Percentiles rank a stretch among this genome's conserved stretches.
phyloP scores from a whole-genome alignment of 2,888 invertebrate species.

The Tenthredo scrophulariae region DNA sequence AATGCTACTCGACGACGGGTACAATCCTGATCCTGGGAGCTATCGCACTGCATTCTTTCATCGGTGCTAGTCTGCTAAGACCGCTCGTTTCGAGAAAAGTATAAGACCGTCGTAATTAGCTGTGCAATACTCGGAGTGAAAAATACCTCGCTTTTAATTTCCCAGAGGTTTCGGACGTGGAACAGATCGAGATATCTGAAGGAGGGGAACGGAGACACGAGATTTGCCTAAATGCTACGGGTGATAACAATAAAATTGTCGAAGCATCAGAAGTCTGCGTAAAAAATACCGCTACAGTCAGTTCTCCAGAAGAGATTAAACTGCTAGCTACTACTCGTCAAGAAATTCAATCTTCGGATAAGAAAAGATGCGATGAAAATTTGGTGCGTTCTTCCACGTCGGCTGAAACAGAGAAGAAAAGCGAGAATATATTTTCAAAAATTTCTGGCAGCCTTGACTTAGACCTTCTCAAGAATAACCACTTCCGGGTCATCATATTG shows the following conservation, averaged over 20 bases:
- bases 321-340: background rate
- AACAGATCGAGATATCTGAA: slow-evolving; percentile 1
- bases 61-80: slow-evolving; percentile 78
- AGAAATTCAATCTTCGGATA: background rate
- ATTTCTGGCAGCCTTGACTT: slow-evolving; percentile 65
- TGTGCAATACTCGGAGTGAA: slow-evolving; percentile 15
- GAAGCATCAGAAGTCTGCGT: background rate
- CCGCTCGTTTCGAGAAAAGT: slow-evolving; percentile 72
- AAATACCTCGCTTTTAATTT: slow-evolving; percentile 25
- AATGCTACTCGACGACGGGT: slow-evolving; percentile 75
- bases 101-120: slow-evolving; percentile 24
- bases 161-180: slow-evolving; percentile 54
- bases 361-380: background rate
- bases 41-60: slow-evolving; percentile 78
- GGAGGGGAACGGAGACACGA: background rate
- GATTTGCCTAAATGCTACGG: background rate
- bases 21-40: slow-evolving; percentile 79
- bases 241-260: background rate
- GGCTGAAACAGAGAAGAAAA: background rate
- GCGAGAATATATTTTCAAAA: slow-evolving; percentile 38
- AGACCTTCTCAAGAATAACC: slow-evolving; percentile 64
- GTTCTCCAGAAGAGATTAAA: slow-evolving; percentile 6
- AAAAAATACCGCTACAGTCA: background rate
- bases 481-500: slow-evolving; percentile 63
- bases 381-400: background rate